A percentile compares a stretch with the other conserved stretches of the same genome.
These are phyloP conservation scores for Vidua chalybeata DNA, from an alignment of 2,113 vertebrate species.

Conservation along the genomic window DNA sequence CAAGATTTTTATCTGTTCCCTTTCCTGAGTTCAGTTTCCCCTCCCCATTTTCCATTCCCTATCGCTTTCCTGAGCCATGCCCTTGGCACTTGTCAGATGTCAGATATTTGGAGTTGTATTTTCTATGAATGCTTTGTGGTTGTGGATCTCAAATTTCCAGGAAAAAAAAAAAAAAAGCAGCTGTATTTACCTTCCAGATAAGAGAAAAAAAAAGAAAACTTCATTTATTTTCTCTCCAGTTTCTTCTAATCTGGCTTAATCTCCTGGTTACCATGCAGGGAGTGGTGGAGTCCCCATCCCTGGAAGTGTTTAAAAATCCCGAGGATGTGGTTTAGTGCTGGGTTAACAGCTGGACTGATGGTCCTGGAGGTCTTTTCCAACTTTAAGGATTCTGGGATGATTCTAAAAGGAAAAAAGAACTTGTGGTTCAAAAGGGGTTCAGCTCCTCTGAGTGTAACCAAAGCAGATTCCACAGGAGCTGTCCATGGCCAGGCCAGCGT, in stretches of 20 bases:
- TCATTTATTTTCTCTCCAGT: not conserved
- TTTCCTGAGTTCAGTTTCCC: not conserved
- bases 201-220: not conserved
- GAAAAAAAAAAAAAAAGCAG: not conserved
- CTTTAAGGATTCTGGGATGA: not conserved
- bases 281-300: not conserved
- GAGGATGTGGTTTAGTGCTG: not conserved
- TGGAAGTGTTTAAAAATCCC: not conserved
- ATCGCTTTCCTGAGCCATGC: not conserved
- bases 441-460: not conserved
- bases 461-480: not conserved
- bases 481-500: accelerated
- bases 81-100: not conserved
- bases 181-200: not conserved
- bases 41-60: not conserved
- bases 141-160: not conserved
- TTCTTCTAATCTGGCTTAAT: not conserved
- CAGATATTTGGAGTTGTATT: not conserved
- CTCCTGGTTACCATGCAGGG: not conserved
- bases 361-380: not conserved
- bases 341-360: not conserved
- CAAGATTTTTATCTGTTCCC: not conserved
- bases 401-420: not conserved
- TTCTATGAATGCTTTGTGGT: not conserved
- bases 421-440: accelerated